Evolutionary conservation across 2,888 invertebrate species (phyloP).

Genomic region (Nephrotoma flavescens): DNA sequence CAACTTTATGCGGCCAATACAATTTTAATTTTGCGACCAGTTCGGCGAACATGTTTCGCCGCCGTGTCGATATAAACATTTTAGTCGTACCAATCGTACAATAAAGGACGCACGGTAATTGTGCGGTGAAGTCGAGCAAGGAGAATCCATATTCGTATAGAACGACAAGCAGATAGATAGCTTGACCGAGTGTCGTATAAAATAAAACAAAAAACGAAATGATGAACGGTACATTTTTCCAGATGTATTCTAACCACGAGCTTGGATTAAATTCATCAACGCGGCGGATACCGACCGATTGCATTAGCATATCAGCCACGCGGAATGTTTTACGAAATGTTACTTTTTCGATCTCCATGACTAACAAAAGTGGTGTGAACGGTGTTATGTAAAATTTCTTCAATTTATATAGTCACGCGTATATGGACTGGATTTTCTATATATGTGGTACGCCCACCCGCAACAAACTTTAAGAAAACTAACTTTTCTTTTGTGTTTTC

Average conservation of each 20-base stretch:
- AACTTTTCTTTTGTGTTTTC: too few species aligned
- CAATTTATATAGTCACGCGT: too few species aligned
- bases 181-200: not conserved
- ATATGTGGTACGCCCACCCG: too few species aligned
- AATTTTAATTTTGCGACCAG: not conserved
- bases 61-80: not conserved
- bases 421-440: too few species aligned
- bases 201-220: not conserved
- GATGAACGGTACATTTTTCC: not conserved
- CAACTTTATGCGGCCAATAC: not conserved
- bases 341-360: not conserved
- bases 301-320: not conserved
- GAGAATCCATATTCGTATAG: not conserved
- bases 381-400: too few species aligned
- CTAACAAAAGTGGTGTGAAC: too few species aligned
- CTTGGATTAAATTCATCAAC: not conserved
- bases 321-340: not conserved
- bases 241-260: not conserved
- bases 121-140: not conserved
- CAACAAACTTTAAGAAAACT: too few species aligned
- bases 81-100: not conserved
- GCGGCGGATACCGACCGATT: not conserved
- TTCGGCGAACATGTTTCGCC: not conserved
- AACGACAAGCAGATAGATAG: not conserved
- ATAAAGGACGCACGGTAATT: not conserved